Conservation (phyloP, 2,797 vertebrate genomes). For the Spheniscus humboldti region DNA sequence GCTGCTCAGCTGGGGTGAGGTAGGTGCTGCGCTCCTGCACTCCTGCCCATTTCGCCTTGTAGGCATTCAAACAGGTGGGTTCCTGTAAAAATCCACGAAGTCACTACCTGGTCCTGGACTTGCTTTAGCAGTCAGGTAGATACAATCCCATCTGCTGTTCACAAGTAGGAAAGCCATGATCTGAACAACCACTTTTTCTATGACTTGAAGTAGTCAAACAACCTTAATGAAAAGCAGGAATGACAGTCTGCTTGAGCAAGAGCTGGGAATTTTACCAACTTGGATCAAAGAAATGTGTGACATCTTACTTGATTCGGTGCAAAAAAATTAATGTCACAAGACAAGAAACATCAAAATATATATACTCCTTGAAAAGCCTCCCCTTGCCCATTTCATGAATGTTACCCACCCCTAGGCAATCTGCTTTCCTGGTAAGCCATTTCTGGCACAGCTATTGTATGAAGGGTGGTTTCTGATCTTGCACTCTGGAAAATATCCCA, state of each 20-base stretch:
- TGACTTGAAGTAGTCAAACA: background rate
- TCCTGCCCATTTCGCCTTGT: fast-evolving
- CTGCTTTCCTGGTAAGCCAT: background rate
- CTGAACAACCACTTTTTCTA: background rate
- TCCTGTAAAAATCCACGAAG: background rate
- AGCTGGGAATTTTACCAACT: background rate
- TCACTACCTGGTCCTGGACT: background rate
- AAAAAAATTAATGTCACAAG: background rate
- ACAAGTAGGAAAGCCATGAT: background rate
- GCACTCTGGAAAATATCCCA: slow-evolving; percentile 1
- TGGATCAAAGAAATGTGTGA: background rate
- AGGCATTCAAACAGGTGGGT: background rate
- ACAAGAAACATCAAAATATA: background rate
- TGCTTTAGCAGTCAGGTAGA: background rate
- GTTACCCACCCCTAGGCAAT: background rate
- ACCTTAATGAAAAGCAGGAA: slow-evolving; percentile 15
- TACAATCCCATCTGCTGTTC: background rate
- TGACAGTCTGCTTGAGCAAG: background rate
- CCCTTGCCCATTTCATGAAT: background rate
- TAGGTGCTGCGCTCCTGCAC: background rate
- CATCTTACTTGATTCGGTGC: background rate
- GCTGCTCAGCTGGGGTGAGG: background rate
- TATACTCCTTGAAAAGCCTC: background rate
- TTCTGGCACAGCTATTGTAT: background rate
- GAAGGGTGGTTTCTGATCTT: slow-evolving; percentile 22